These are phyloP conservation scores for Mormyrus proboscirostris DNA, from an alignment of 2,797 vertebrate species.

Conservation along the genomic window DNA sequence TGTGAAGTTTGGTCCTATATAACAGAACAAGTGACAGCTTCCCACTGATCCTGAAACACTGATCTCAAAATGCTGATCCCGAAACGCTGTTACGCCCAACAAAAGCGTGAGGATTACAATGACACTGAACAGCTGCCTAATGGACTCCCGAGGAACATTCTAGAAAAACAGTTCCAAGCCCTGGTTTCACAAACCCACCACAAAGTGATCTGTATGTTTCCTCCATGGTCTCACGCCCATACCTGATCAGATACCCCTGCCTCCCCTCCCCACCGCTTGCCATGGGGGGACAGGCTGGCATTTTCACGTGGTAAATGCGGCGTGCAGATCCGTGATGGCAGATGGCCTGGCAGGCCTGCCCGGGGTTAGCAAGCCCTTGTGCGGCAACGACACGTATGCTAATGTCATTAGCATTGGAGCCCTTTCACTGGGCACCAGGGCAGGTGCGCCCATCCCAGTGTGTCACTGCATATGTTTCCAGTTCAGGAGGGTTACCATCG, in stretches of 20 bases:
- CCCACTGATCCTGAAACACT: background rate
- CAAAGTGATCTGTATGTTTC: background rate
- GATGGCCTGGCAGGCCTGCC: conserved; percentile 27
- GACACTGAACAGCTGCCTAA: background rate
- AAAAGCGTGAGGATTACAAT: background rate
- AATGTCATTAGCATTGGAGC: conserved; percentile 36
- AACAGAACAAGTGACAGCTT: background rate
- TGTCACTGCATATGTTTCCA: conserved; percentile 14
- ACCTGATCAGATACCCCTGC: conserved; percentile 13
- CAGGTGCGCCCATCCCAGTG: background rate
- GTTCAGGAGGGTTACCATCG: background rate
- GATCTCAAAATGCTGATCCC: background rate
- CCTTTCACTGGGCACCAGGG: background rate
- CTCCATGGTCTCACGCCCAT: background rate
- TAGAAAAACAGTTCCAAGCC: background rate
- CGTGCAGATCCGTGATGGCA: background rate
- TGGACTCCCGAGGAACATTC: background rate
- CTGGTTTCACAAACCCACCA: background rate
- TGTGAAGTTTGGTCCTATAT: background rate
- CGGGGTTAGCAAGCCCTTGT: conserved; percentile 27
- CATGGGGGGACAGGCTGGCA: background rate
- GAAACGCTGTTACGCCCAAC: background rate
- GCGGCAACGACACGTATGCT: conserved; percentile 26
- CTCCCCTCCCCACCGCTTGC: background rate
- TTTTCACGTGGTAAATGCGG: background rate